Base-by-base conservation (phyloP, 1,140 invertebrate genomes). In the Hirudo medicinalis region DNA sequence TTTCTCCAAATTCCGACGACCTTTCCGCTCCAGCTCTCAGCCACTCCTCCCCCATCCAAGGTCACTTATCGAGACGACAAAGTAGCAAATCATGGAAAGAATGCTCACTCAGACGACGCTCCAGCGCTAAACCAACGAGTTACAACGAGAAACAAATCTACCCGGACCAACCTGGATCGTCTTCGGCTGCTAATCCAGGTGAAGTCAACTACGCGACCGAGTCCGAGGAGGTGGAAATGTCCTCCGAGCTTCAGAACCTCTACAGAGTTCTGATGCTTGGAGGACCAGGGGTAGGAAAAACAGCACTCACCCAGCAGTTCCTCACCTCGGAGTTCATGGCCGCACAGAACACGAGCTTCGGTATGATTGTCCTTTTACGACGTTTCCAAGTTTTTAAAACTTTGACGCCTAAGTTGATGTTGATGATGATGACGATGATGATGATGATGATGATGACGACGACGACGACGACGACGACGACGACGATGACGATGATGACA, bases 301-400 rank as follows among this genome's bases (percentile, higher is more conserved):
- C 90, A 0, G 89, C 91, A 0, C 82, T 94, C 4, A 89, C 91
- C 0, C 89, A 89, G 0, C 91, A 94, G 80, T 94, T 94, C 78
- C 91, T 93, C 89, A 93, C 91, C 8, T 92, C 90, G 69, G 91
- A 94, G 76, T 93, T 92, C 78, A 91, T 93, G 87, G 91, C 92
- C 80, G 91, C 90, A 0, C 92, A 92, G 79, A 91, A 94, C 80
- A 89, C 89, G 0, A 76, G 71, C 49, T 76, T 77, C 69, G 78
- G 78, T 79, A 54, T n/a, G 69, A n/a, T 27, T 27, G 43, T 49
- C 43, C 1, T 11, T 49, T 49, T 8, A 49, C 43, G 43, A 49
- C 11, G 43, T 8, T 49, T 49, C 11, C 43, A 1, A 49, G 43
- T 49, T 49, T 49, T 49, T 49, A 49, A 49, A 49, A 49, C 43